These are phyloP conservation scores for Drosophila persimilis DNA, from an alignment of 1,140 invertebrate species.

Conservation along the genomic window DNA sequence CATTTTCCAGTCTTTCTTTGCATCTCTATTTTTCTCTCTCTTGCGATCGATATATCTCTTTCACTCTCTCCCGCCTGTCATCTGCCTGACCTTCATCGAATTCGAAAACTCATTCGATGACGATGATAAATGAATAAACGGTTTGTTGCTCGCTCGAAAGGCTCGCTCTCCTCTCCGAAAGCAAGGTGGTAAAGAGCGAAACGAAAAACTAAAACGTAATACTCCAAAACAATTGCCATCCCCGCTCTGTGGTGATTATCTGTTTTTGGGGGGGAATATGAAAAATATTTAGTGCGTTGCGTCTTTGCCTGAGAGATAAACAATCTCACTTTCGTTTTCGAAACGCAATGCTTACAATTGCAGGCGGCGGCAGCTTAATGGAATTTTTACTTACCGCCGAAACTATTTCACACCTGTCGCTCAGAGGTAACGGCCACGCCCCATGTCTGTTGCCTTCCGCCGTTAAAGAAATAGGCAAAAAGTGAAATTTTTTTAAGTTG, in stretches of 20 bases:
- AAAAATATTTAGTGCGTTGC: conserved; percentile 12
- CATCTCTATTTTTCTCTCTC: conserved; percentile 3
- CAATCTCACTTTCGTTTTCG: conserved; percentile 38
- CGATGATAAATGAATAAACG: conserved; percentile 42
- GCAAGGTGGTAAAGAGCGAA: conserved; percentile 1
- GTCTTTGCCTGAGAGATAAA: conserved; percentile 21
- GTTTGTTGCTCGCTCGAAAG: conserved; percentile 10
- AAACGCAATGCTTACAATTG: conserved; percentile 42
- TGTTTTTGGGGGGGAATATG: conserved; percentile 22
- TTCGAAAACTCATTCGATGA: conserved; percentile 43
- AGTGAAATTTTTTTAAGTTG: conserved; percentile 66
- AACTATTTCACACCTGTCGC: conserved; percentile 64
- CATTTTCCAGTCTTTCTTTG: conserved; percentile 27
- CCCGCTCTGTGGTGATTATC: conserved; percentile 16
- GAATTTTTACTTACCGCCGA: conserved; percentile 24
- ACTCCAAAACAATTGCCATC: conserved; percentile 41
- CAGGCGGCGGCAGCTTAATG: background rate
- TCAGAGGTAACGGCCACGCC: conserved; percentile 27
- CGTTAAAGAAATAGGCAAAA: conserved; percentile 70
- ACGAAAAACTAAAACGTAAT: conserved; percentile 30
- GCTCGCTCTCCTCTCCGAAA: background rate
- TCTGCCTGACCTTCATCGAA: conserved; percentile 51
- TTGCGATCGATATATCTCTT: conserved; percentile 10
- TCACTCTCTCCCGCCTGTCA: conserved; percentile 31
- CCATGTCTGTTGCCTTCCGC: conserved; percentile 7